These are phyloP conservation scores for Hydra vulgaris DNA, from an alignment of 30 jellyfish, hydroid and myxozoan genomes.

Conservation along the genomic window DNA sequence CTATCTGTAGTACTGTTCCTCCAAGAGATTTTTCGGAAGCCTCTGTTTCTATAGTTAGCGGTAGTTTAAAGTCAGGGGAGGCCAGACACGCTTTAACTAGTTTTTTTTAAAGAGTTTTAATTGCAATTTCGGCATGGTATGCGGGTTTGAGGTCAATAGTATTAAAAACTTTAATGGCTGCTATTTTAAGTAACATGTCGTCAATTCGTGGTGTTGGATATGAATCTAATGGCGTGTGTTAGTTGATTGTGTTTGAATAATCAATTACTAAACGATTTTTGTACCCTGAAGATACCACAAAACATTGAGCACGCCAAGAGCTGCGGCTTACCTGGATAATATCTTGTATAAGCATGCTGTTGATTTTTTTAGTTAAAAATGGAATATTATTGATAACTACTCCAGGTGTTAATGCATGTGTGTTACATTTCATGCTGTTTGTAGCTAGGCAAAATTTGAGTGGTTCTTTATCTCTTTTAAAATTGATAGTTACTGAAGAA, in stretches of 20 bases:
- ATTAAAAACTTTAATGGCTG: conserved; percentile 23
- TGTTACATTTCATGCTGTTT: background rate
- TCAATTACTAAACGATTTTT: conserved; percentile 43
- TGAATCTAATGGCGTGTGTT: conserved; percentile 41
- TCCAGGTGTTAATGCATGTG: background rate
- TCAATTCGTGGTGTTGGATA: conserved; percentile 40
- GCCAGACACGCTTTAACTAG: no score
- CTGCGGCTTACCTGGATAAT: conserved; percentile 31
- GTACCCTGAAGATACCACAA: conserved; percentile 31
- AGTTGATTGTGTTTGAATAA: conserved; percentile 43
- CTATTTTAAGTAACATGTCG: conserved; percentile 30
- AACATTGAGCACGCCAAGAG: conserved; percentile 53
- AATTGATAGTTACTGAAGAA: background rate
- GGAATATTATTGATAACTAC: background rate
- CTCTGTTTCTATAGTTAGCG: no score
- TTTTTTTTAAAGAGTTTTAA: no score
- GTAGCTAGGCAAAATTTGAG: background rate
- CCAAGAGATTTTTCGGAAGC: no score
- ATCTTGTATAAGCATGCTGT: conserved; percentile 28
- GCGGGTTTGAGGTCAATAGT: conserved; percentile 54
- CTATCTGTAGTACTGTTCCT: no score
- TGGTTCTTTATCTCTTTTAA: conserved; percentile 18
- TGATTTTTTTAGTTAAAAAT: background rate
- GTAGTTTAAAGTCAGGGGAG: no score
- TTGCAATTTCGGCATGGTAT: no score